Percentiles rank a stretch among this genome's conserved stretches.
Conservation (phyloP, 2,888 invertebrate species). For the Ceraclea dissimilis region DNA sequence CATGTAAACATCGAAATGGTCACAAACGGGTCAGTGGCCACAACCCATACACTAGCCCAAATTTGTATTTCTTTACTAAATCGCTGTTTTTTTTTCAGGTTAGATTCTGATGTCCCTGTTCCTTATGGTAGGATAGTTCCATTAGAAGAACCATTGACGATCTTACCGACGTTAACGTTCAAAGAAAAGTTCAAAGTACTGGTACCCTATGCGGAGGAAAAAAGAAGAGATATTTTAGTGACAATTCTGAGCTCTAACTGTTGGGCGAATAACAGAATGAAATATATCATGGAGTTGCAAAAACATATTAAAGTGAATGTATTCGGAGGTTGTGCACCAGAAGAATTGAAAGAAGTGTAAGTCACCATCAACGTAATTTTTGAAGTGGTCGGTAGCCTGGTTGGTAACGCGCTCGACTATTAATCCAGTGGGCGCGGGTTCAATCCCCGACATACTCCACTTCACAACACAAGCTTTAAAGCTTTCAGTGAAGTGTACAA, state of each 20-base stretch:
- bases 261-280: conserved; percentile 39
- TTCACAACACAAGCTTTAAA: no score
- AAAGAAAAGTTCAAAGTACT: not conserved
- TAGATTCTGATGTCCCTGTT: conserved; percentile 55
- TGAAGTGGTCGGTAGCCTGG: no score
- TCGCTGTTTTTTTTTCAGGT: no score
- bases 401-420: no score
- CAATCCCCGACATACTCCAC: no score
- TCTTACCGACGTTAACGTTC: not conserved
- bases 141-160: not conserved
- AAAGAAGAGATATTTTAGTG: conserved; percentile 40
- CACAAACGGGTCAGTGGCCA: not conserved
- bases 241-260: conserved; percentile 57
- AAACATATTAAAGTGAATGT: conserved; percentile 52
- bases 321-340: conserved; percentile 45
- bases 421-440: no score
- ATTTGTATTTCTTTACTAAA: no score
- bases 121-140: conserved; percentile 55
- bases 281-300: conserved; percentile 48
- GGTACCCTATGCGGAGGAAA: conserved; percentile 37
- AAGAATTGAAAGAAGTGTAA: conserved; percentile 1
- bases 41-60: no score
- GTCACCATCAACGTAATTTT: no score
- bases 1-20: no score
- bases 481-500: no score